Evolutionary conservation across 2,888 invertebrate species (phyloP), one percentile per base, ranked within the genome.

Genomic region (Galerucella calmariensis): DNA sequence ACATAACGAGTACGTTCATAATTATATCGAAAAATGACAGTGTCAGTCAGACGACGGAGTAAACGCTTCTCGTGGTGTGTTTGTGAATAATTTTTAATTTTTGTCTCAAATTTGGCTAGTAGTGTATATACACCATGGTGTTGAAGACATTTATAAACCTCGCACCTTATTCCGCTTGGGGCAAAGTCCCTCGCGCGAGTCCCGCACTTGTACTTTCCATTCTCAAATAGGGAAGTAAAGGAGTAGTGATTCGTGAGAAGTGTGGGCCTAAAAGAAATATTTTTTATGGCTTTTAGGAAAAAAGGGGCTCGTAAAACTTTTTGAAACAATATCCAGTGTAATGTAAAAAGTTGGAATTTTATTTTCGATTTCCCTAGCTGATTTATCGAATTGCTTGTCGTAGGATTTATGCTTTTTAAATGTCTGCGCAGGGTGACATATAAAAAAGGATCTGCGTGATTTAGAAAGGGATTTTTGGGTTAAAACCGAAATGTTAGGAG

Each of bases 281-380:
- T 75, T 63, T 75, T 75, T 73, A 75, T 75, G 67, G 70, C 73
- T 75, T 69, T 73, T 67, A 66, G 75, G 61, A 70, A 73, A 73
- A 70, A 73, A 73, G 70, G 67, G 73, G 62, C 72, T 70, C 75
- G 75, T 75, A 75, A 75, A 75, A 75, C 58, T 75, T 75, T 75
- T 73, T 69, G 69, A 73, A 75, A 72, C 75, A 75, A 75, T 75
- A 73, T 75, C 75, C 63, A 73, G 73, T 72, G 72, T 75, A 75
- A 75, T 73, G 70, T 73, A 75, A 68, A 70, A 75, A 73, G 75
- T 75, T 75, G 63, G 72, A 69, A 73, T 75, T 73, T 75, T 73
- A 73, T 73, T 73, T 75, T 73, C 67, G 70, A 73, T 75, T 67
- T 67, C 58, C 51, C 59, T 51, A 53, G 67, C 56, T 62, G 73